Base-by-base conservation (phyloP, 2,888 invertebrate genomes). In the Anthrax anthrax region DNA sequence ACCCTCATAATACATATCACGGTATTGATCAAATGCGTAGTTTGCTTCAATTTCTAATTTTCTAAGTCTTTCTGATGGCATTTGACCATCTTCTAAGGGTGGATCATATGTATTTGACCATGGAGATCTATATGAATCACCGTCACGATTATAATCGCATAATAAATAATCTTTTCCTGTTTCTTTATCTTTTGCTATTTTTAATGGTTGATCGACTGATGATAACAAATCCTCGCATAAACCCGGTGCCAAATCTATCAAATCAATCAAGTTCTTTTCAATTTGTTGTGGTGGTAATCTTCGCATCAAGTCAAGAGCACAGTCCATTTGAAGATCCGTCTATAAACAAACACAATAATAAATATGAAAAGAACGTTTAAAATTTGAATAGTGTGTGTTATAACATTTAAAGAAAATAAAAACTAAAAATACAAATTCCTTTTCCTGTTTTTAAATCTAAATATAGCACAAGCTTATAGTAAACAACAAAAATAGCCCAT, bases 21-120 rank as follows among this genome's bases (percentile, higher is more conserved):
- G 81, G 67, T 98, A 98, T 63, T 94, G 92, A 69, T 97, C 96
- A 65, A 98, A 99, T 14, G 97, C 98, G 64, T 88, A 83, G 70
- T 99, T 99, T 1, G 96, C 97, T 64, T 98, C 97, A 50, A 97
- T 79, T 74, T 99, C 98, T 57, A 99, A 70, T 67, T 90, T 91
- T 51, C 98, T 76, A 58, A 99, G 73, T 57, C 88, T 80, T 61
- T 98, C 97, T 16, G 97, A 95, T 14, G 98, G 98, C 86, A 96
- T 86, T 16, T 95, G 91, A 2, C 97, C 98, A 73, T 98, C 98
- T 67, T 97, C 96, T 54, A 98, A 70, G 0, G 94, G 90, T 16
- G 98, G 98, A 67, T 96, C 92, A 61, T 98, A 99, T 1, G 87
- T 86, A 69, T 98, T 99, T 55, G 95, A 96, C 97, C 97, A 97